A percentile compares a stretch with the other conserved stretches of the same genome.
Conservation (phyloP, 2,113 vertebrate species). For the Bos indicus region DNA sequence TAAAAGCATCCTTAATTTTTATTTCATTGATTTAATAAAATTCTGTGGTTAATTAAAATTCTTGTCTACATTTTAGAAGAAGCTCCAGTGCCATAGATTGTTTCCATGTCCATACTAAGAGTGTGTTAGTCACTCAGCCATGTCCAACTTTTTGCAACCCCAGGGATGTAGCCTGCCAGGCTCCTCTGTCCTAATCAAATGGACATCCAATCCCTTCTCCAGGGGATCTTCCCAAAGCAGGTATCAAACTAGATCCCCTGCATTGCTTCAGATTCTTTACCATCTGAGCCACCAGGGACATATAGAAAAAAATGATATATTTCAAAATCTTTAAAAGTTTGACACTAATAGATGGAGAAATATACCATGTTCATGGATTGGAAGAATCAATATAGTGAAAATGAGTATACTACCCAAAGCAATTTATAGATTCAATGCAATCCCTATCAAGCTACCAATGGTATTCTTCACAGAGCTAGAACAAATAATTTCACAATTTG, state of each 20-base stretch:
- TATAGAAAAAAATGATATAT: background rate
- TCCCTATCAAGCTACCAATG: no score
- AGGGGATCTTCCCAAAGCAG: background rate
- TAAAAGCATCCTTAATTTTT: slow-evolving; percentile 54
- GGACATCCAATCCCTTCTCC: background rate
- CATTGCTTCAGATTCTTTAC: background rate
- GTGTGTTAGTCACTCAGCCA: background rate
- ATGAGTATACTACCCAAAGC: no score
- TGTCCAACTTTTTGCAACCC: background rate
- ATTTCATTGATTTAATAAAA: slow-evolving; percentile 50
- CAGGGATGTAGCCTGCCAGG: background rate
- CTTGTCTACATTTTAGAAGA: background rate
- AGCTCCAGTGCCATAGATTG: background rate
- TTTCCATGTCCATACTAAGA: background rate
- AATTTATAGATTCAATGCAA: no score
- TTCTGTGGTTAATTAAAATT: slow-evolving; percentile 46
- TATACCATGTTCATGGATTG: no score
- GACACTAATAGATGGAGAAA: no score
- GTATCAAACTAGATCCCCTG: background rate
- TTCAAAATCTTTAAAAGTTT: background rate
- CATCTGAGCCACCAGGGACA: background rate
- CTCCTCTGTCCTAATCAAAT: background rate
- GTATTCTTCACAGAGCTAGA: no score
- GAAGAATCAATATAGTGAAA: no score
- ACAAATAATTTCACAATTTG: no score